A percentile compares a stretch with the other conserved stretches of the same genome.
Conservation (phyloP, 92 coral and sea anemone genomes). For the Parazoanthus darwini region DNA sequence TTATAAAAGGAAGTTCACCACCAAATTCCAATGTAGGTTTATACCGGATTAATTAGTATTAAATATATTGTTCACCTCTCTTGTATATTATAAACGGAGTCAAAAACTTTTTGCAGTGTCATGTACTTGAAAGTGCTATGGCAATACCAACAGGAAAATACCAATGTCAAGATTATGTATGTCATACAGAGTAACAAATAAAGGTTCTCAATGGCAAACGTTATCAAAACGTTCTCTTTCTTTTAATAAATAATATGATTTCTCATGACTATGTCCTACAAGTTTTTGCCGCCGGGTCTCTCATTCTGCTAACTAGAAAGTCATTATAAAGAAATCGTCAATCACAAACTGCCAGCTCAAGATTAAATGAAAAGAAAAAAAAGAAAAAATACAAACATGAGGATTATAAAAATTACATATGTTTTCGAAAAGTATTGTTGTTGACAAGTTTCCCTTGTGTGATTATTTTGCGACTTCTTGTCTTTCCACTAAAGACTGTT, state of each 20-base stretch:
- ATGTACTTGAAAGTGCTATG: background rate
- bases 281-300: background rate
- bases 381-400: background rate
- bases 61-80: background rate
- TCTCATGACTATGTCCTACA: background rate
- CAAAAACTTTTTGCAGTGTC: background rate
- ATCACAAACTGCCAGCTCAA: conserved; percentile 5
- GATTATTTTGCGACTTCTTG: background rate
- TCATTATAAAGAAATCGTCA: conserved; percentile 17
- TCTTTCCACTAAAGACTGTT: background rate
- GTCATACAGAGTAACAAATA: background rate
- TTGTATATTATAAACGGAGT: background rate
- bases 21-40: too few species aligned
- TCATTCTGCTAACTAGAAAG: background rate
- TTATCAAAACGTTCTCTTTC: background rate
- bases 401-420: background rate
- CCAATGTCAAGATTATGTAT: background rate
- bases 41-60: background rate
- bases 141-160: background rate
- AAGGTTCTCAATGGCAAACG: background rate
- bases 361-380: background rate
- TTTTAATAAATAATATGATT: background rate
- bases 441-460: conserved; percentile 5
- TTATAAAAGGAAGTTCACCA: too few species aligned
- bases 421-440: conserved; percentile 2